These are phyloP conservation scores for Apis dorsata DNA, from an alignment of 1,140 invertebrate species.

Conservation along the genomic window DNA sequence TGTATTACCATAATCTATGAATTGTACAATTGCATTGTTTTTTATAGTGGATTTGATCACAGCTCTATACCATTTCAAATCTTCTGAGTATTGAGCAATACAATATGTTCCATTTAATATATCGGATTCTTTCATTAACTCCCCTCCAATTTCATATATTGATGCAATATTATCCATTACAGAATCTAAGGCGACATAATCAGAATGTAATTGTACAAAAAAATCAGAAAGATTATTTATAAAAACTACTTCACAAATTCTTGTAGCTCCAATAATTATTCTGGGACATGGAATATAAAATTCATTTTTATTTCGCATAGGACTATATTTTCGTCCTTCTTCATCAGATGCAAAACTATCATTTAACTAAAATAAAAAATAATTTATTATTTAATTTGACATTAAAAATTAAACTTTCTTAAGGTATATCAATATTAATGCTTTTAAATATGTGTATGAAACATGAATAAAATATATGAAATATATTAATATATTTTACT, in stretches of 20 bases:
- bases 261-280: constrained; percentile 64
- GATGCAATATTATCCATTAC: constrained; percentile 75
- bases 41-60: constrained; percentile 75
- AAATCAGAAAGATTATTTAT: constrained; percentile 76
- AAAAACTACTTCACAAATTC: constrained; percentile 71
- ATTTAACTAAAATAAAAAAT: constrained; percentile 29
- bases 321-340: constrained; percentile 10
- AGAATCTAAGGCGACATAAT: constrained; percentile 72
- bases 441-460: background rate
- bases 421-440: background rate
- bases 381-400: background rate
- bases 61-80: constrained; percentile 82
- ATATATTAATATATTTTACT: constrained; percentile 24
- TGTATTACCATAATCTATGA: constrained; percentile 82
- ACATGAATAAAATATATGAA: background rate
- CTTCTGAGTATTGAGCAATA: constrained; percentile 80
- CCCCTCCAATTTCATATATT: constrained; percentile 66
- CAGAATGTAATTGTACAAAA: constrained; percentile 77
- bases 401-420: background rate
- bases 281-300: constrained; percentile 61
- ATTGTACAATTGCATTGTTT: constrained; percentile 74
- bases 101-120: constrained; percentile 69
- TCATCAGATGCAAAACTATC: background rate
- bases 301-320: background rate
- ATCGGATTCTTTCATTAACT: constrained; percentile 49